Base-by-base conservation (phyloP, 2,888 invertebrate genomes). In the Drosophila incognita region DNA sequence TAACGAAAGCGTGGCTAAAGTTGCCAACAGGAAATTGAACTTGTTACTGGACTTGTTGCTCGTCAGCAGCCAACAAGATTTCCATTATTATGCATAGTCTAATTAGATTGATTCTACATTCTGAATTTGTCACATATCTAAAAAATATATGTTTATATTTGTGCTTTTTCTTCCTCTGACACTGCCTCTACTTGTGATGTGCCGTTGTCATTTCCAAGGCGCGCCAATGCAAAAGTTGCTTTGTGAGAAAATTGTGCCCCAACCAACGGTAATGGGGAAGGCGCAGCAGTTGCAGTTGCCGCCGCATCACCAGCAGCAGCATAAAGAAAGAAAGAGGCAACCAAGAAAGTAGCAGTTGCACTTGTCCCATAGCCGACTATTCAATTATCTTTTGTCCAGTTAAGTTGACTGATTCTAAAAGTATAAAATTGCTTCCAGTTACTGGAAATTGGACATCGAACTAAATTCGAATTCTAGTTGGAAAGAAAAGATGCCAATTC, bases 231-330 rank as follows among this genome's bases (percentile, higher is more conserved):
- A 74, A 70, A 68, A 74, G 82, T 57, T 63, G 68, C 53, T 69
- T 68, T 79, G 82, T 89, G 89, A 87, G 90, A 86, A 86, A 84
- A 87, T 89, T 87, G 78, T 79, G 89, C 77, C 80, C 82, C 89
- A 87, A 84, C 90, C 89, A 84, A 84, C 89, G 74, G 77, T 90
- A 80, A 76, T 87, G 62, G 80, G 65, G 79, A 74, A 71, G 70
- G 77, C 57, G 63, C 51, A 61, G 66, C 70, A 52, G 36, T 40
- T 29, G 38, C 54, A 52, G 42, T 35, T 29, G 46, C 59, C 18
- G 60, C 36, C 38, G 33, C n/a, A 58, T 46, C 24, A 35, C 54
- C 54, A 67, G 24, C 46, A 58, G 18, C 31, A 31, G 40, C 49
- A 21, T 59, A 76, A 69, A 57, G 51, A 66, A 65, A 52, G 52